phyloP scores from a whole-genome alignment of 2,888 invertebrate species.

The Drosophila testacea region DNA sequence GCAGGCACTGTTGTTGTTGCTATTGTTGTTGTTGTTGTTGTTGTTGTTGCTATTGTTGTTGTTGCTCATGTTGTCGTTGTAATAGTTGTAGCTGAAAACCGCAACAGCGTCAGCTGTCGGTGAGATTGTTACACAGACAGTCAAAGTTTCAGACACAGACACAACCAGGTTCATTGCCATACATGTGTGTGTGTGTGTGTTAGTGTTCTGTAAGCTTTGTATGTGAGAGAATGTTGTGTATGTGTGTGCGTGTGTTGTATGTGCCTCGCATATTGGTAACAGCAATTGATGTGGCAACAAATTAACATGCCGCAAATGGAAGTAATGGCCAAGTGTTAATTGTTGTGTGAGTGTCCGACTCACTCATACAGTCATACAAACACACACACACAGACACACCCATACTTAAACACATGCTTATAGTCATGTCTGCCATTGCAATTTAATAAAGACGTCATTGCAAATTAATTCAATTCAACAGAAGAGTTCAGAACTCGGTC shows the following conservation, averaged over 20 bases:
- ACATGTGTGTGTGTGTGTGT: slow-evolving; percentile 18
- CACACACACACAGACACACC: slow-evolving; percentile 17
- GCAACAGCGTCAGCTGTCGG: slow-evolving; percentile 80
- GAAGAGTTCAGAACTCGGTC: neutral
- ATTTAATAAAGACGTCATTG: slow-evolving; percentile 63
- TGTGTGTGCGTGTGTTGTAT: slow-evolving; percentile 34
- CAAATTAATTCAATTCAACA: slow-evolving; percentile 53
- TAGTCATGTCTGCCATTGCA: slow-evolving; percentile 39
- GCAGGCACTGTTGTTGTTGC: slow-evolving; percentile 43
- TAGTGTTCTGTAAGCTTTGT: slow-evolving; percentile 22
- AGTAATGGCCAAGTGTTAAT: slow-evolving; percentile 82
- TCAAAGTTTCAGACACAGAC: slow-evolving; percentile 23
- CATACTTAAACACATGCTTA: slow-evolving; percentile 24
- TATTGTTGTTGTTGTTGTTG: slow-evolving; percentile 49
- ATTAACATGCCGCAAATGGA: slow-evolving; percentile 84
- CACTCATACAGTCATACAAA: slow-evolving; percentile 22
- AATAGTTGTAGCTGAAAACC: slow-evolving; percentile 75
- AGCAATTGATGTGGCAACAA: slow-evolving; percentile 83
- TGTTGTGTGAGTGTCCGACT: slow-evolving; percentile 61
- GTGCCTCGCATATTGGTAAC: slow-evolving; percentile 73
- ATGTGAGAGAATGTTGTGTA: slow-evolving; percentile 1
- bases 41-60: slow-evolving; percentile 23
- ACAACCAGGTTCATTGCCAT: slow-evolving; percentile 4
- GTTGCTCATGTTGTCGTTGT: slow-evolving; percentile 47
- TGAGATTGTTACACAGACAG: slow-evolving; percentile 69